Evolutionary conservation across 2,888 invertebrate species (phyloP).

Genomic region (Callinectes sapidus): DNA sequence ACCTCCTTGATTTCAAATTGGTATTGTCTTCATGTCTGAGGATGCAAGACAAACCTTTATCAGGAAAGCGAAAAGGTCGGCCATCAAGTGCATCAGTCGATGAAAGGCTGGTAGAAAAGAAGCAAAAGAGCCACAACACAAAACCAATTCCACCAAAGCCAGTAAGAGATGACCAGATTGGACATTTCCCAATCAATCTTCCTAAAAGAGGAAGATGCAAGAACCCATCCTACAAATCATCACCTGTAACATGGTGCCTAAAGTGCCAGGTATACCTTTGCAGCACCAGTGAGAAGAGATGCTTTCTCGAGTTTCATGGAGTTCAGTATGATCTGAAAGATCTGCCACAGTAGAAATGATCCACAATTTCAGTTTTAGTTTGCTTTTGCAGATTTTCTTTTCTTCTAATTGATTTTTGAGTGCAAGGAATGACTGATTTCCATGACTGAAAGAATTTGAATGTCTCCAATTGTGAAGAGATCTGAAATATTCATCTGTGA

Average conservation of each 20-base stretch:
- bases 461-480: background rate
- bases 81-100: conserved; percentile 38
- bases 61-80: conserved; percentile 27
- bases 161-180: conserved; percentile 41
- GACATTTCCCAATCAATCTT: conserved; percentile 43
- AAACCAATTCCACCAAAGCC: conserved; percentile 37
- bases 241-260: conserved; percentile 46
- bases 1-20: conserved; percentile 43
- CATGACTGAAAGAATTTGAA: background rate
- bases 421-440: background rate
- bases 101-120: conserved; percentile 39
- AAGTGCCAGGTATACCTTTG: conserved; percentile 41
- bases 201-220: conserved; percentile 42
- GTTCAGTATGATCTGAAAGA: conserved; percentile 29
- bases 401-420: background rate
- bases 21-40: conserved; percentile 49
- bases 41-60: conserved; percentile 40
- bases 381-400: background rate
- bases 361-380: background rate
- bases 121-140: conserved; percentile 19
- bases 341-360: conserved; percentile 40
- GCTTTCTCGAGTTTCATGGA: background rate
- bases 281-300: conserved; percentile 43
- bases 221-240: conserved; percentile 21
- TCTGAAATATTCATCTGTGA: conserved; percentile 24